Percentiles rank a stretch among this genome's conserved stretches.
These are phyloP conservation scores for Ligdia adustata DNA, from an alignment of 2,888 invertebrate genomes.

Conservation along the genomic window DNA sequence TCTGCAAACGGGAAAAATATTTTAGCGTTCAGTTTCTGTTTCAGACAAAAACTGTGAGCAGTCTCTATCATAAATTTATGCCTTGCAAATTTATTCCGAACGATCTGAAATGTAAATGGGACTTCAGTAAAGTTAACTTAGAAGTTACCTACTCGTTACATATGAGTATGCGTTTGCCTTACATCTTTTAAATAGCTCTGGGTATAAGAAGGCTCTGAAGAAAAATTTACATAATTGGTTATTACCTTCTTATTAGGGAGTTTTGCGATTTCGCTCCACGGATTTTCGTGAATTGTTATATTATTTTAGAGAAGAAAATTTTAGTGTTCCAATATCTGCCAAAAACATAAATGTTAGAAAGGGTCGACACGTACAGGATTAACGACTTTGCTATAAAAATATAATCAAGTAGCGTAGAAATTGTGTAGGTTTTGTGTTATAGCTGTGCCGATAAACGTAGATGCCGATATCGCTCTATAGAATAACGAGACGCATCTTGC, in stretches of 20 bases:
- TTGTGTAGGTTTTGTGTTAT: too few relatives aligned
- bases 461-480: too few relatives aligned
- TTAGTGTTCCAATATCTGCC: not conserved
- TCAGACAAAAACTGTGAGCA: constrained; percentile 7
- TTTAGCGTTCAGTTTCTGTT: too few relatives aligned
- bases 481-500: too few relatives aligned
- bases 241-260: constrained; percentile 34
- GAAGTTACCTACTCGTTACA: constrained; percentile 51
- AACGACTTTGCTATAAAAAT: not conserved
- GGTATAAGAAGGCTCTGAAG: constrained; percentile 36
- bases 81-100: constrained; percentile 74
- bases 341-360: constrained; percentile 2
- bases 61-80: constrained; percentile 42
- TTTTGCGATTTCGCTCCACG: constrained; percentile 16
- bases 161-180: constrained; percentile 56
- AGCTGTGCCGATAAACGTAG: not conserved
- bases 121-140: constrained; percentile 72
- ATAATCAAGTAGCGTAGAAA: not conserved
- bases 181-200: constrained; percentile 53
- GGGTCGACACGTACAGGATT: not conserved
- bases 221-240: constrained; percentile 49
- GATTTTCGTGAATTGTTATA: not conserved
- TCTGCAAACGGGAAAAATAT: too few relatives aligned
- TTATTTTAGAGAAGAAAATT: not conserved
- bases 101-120: constrained; percentile 77